Evolutionary conservation across 2,888 invertebrate species (phyloP).

Genomic region (Galeopsomyia nigrocyanea): DNA sequence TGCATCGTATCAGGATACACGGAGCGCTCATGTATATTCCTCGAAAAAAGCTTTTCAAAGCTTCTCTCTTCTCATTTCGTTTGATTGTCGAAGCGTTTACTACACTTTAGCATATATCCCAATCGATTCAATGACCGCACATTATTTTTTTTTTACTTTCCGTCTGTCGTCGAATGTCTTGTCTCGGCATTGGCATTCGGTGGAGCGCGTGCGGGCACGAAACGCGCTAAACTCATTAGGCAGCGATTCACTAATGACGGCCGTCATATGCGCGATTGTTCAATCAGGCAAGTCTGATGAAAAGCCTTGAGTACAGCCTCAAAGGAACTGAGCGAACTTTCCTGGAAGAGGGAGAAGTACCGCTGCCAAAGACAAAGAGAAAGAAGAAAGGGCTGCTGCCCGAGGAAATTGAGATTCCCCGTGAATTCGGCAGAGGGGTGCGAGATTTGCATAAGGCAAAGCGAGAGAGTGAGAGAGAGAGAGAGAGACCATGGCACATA

Average conservation of each 20-base stretch:
- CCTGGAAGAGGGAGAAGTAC: neutral
- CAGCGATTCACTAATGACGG: too few relatives aligned
- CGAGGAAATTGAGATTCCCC: conserved; percentile 56
- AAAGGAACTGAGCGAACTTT: too few relatives aligned
- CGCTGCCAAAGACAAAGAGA: neutral
- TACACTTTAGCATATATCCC: neutral
- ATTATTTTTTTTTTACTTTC: neutral
- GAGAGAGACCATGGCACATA: conserved; percentile 29
- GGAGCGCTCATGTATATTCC: too few relatives aligned
- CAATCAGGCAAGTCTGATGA: too few relatives aligned
- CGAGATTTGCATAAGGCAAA: conserved; percentile 52
- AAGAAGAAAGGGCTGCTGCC: conserved; percentile 37
- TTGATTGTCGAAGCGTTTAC: neutral
- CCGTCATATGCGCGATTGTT: too few relatives aligned
- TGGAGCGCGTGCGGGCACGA: neutral
- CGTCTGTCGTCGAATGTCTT: neutral
- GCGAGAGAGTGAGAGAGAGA: neutral
- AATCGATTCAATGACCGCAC: neutral
- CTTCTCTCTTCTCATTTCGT: too few relatives aligned
- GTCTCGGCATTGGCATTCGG: neutral
- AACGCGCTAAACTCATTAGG: too few relatives aligned
- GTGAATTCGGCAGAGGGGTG: conserved; percentile 49
- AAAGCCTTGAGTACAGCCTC: too few relatives aligned
- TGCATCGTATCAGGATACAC: too few relatives aligned
- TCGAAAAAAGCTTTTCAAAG: too few relatives aligned